Conservation (phyloP, 2,113 vertebrate species). For the Lepus timidus region DNA sequence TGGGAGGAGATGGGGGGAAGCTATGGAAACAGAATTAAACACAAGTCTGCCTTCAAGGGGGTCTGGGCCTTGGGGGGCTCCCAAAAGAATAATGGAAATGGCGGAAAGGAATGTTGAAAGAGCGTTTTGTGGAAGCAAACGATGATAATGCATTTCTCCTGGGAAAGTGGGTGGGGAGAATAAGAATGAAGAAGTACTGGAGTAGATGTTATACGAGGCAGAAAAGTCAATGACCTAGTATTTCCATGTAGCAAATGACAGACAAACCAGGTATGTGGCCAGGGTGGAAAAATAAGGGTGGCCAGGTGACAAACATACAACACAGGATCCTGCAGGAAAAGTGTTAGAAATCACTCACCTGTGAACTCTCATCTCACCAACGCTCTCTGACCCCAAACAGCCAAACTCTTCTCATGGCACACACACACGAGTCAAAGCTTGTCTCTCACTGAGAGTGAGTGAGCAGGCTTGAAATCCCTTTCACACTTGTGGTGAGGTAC, state of each 20-base stretch:
- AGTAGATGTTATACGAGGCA: not conserved
- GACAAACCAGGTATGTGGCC: not conserved
- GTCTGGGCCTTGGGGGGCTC: not conserved
- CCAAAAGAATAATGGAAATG: not conserved
- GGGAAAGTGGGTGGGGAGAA: not conserved
- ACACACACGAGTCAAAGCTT: not conserved
- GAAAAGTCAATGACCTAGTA: constrained; percentile 36
- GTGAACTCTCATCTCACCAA: not conserved
- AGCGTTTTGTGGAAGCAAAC: constrained; percentile 26
- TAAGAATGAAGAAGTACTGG: constrained; percentile 46
- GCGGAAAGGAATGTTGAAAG: not conserved
- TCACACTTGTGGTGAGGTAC: not conserved
- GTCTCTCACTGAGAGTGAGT: not conserved
- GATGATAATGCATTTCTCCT: not conserved
- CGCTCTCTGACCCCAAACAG: not conserved
- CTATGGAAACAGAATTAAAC: not conserved
- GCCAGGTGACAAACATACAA: not conserved
- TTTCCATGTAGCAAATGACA: not conserved
- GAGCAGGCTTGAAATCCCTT: constrained; percentile 25
- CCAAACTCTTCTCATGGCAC: not conserved
- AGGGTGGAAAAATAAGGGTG: not conserved
- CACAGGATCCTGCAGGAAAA: not conserved
- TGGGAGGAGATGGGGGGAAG: not conserved
- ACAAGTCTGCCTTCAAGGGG: not conserved
- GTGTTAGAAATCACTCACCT: not conserved